Base-by-base conservation (phyloP, 2,888 invertebrate genomes). In the Cremastinae sp. region DNA sequence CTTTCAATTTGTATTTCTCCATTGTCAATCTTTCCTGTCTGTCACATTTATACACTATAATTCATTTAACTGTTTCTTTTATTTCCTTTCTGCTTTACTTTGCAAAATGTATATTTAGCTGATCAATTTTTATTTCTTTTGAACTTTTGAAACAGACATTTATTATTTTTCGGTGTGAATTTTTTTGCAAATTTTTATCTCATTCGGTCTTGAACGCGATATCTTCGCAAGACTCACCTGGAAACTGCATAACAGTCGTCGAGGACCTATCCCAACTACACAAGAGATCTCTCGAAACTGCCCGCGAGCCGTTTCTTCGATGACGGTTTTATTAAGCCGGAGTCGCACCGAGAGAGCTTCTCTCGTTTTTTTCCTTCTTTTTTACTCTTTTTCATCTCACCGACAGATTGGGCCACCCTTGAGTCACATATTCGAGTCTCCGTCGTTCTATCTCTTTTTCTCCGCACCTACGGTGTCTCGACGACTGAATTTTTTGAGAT, bases 241-340 rank as follows among this genome's bases (percentile, higher is more conserved):
- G 70, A 75, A 70, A 65, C 34, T 9, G 22, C 53, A 12, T 7
- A 5, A 12, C 7, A 28, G 10, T 14, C 47, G 8, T 49, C 43
- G 28, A 56, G 43, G 72, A 70, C 69, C 70, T 34, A 66, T 72
- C 51, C 62, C 61, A 56, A 71, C 47, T 36, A 53, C 36, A 14
- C 41, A 20, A 18, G 3, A 12, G 22, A 36, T 36, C n/a, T 22
- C 45, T 18, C 53, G 66, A 34, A 51, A 72, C 62, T 28, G 68
- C 41, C 56, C 66, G 54, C 59, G 47, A 68, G 62, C 66, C 61
- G 22, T 62, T 68, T 53, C 16, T 22, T 22, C 49, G 71, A 61
- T 51, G 71, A 75, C 66, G 66, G 36, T 62, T 75, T 75, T 75
- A 75, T 56, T 56, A 22, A 22, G 49, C 54, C 16, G 16, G 34